Base-by-base conservation (phyloP, 2,888 invertebrate genomes). In the Lymantria monacha region DNA sequence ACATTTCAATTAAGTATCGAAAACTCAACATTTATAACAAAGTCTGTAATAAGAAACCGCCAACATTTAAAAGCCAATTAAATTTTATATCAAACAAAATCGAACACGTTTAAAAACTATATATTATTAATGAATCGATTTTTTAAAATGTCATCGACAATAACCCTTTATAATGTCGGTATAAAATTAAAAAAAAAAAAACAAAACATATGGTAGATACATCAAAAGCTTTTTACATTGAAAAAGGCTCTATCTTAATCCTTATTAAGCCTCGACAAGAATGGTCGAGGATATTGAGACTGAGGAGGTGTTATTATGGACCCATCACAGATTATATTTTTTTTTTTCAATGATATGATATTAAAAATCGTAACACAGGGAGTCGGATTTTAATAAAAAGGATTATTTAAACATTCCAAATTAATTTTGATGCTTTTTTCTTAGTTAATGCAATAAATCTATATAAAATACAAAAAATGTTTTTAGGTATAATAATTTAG, bases 231-330 rank as follows among this genome's bases (percentile, higher is more conserved):
- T 85, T 89, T 89, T 88, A 87, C 81, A 74, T 81, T 76, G 74
- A 85, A 86, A 83, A 85, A 81, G 78, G 76, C 77, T 79, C 71
- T 89, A 89, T 89, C 88, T 89, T 88, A 90, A 90, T 88, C 89
- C 87, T 83, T 85, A 84, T 84, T 88, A 88, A 89, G 81, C 81
- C 77, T 78, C 79, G 75, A 81, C 81, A 75, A 71, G 76, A 70
- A 83, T 82, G 84, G 84, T 83, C 81, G 79, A 76, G 66, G 79
- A 76, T 72, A 78, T 84, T 82, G 82, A 83, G 76, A 79, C 73
- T 72, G 64, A 72, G 74, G 76, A 86, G 83, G 88, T 89, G 90
- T 89, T 87, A 87, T 84, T 85, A 82, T 77, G 82, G 81, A 69
- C 71, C 75, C 78, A 75, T 82, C 78, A 75, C 61, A 83, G 83